Evolutionary conservation across 2,888 invertebrate species (phyloP), one percentile per base, ranked within the genome.

Genomic region (Heliconius ethilla): DNA sequence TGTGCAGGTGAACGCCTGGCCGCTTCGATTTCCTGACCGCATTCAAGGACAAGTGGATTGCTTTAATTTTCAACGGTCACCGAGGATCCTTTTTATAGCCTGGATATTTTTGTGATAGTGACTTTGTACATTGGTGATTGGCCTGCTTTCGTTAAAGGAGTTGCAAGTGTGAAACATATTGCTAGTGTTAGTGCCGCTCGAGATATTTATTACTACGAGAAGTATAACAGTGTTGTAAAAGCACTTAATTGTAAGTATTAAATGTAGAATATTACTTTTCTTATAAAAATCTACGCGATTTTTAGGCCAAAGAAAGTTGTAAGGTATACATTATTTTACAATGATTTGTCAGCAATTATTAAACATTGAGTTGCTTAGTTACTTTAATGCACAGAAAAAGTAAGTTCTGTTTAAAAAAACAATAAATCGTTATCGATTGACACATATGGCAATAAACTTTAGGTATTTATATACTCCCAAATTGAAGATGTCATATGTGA

Each of bases 1-100:
- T 51, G 51, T 88, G 85, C 86, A 90, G 89, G 89, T 90, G 89
- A 88, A 88, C 87, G 86, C 85, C 85, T 88, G 84, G 84, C 83
- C 86, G 85, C 84, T 85, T 87, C 80, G 81, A 87, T 85, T 87
- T 87, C 85, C 88, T 89, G 87, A 88, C 88, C 87, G 87, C 87
- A 85, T 88, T 86, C 87, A 90, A 91, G 89, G 89, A 89, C 88
- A 84, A 79, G 78, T 81, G 85, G 83, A 86, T 85, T 83, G 83
- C 82, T 82, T 83, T 86, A 83, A 87, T 83, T 84, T 83, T 82
- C 82, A 81, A 82, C 83, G 81, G 81, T 85, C 82, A 80, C 81
- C 76, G 78, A 84, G 86, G 85, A 85, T 86, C 78, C 79, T 81
- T 81, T 76, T 79, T 78, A 75, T 81, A 81, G 78, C 75, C 66